Conservation (phyloP, 2,888 invertebrate genomes). For the Gymnoscelis rufifasciata region DNA sequence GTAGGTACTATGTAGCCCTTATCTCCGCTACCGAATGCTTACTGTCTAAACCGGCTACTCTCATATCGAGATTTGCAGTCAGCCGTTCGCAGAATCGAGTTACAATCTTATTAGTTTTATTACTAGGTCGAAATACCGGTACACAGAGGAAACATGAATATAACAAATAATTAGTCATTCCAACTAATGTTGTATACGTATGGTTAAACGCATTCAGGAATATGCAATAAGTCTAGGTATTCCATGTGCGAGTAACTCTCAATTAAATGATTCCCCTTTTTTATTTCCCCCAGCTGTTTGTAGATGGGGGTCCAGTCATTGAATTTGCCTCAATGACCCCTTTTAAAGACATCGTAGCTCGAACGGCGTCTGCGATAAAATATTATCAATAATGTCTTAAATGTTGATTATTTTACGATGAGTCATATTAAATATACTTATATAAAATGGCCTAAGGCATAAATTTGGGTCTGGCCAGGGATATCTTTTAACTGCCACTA, state of each 20-base stretch:
- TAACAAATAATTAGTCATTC: no score
- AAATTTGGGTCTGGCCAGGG: no score
- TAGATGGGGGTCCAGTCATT: conserved; percentile 11
- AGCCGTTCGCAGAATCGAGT: conserved; percentile 17
- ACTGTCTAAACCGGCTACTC: conserved; percentile 30
- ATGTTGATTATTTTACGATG: background rate
- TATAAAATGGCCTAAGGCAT: no score
- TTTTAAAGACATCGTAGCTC: conserved; percentile 3
- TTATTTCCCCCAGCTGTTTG: conserved; percentile 9
- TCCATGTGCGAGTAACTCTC: conserved; percentile 2
- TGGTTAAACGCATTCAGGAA: background rate
- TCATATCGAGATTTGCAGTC: conserved; percentile 32
- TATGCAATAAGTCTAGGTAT: background rate
- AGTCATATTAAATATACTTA: no score
- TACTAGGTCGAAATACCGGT: background rate
- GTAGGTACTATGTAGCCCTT: conserved; percentile 55
- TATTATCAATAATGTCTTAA: no score
- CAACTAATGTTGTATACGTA: background rate
- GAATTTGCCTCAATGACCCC: conserved; percentile 9
- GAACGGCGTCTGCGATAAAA: background rate
- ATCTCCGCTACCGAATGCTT: conserved; percentile 55
- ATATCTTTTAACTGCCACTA: no score
- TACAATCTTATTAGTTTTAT: background rate
- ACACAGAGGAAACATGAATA: no score
- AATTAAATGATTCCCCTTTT: conserved; percentile 16